Conservation (phyloP, 2,113 vertebrate genomes). For the Labeo rohita region DNA sequence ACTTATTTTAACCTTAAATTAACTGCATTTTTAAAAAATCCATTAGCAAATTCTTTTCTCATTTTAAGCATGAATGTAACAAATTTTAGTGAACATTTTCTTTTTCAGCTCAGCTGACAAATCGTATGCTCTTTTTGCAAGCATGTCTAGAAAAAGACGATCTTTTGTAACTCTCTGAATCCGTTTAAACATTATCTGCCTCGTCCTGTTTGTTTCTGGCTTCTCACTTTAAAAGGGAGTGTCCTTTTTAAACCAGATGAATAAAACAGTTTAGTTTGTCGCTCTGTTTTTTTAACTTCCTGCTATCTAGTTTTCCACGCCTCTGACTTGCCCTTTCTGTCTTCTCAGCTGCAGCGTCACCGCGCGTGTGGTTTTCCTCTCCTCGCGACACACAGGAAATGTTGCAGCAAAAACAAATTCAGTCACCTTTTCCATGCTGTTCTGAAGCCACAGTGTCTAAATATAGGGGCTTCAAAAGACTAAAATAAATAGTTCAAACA, state of each 20-base stretch:
- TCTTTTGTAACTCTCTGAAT: background rate
- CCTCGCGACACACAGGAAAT: slow-evolving; percentile 75
- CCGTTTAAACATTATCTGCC: background rate
- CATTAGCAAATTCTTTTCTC: background rate
- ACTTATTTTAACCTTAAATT: background rate
- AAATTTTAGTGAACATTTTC: background rate
- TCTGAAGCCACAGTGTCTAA: slow-evolving; percentile 73
- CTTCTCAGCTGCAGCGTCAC: slow-evolving; percentile 74
- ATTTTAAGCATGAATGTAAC: too few species aligned
- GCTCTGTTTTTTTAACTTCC: slow-evolving; percentile 65
- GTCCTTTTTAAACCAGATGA: slow-evolving; percentile 33
- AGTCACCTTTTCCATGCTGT: slow-evolving; percentile 81
- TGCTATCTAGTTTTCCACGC: slow-evolving; percentile 77
- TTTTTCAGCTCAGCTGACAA: background rate
- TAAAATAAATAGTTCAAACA: slow-evolving; percentile 76
- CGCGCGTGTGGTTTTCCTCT: slow-evolving; percentile 74
- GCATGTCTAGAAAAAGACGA: too few species aligned
- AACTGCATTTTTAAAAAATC: background rate
- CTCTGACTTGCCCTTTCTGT: slow-evolving; percentile 67
- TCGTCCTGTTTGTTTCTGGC: background rate
- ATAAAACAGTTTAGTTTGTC: slow-evolving; percentile 41
- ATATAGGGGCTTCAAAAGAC: slow-evolving; percentile 70
- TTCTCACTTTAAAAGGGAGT: slow-evolving; percentile 23
- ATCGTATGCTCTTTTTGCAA: too few species aligned
- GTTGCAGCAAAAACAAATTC: slow-evolving; percentile 76